Conservation (phyloP, 64 coral and sea anemone genomes). For the Anthopleura sola region DNA sequence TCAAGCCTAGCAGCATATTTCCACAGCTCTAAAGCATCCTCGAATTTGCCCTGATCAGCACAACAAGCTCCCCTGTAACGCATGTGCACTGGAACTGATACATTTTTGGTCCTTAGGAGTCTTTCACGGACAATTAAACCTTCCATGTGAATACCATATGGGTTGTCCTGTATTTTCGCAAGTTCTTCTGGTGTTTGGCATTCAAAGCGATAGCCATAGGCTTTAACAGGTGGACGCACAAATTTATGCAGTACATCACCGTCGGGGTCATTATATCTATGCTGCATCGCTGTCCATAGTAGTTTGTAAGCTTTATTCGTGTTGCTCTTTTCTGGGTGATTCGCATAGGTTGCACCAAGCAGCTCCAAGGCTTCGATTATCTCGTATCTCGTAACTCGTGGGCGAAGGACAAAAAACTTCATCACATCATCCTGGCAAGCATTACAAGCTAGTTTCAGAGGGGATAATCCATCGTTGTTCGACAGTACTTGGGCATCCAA, state of each 20-base stretch:
- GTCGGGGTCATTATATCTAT: constrained; percentile 32
- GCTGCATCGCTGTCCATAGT: constrained; percentile 65
- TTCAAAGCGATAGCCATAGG: constrained; percentile 58
- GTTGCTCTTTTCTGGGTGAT: constrained; percentile 45
- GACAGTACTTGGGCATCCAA: constrained; percentile 3
- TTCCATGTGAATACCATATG: constrained; percentile 54
- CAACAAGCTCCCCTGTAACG: constrained; percentile 49
- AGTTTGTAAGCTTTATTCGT: constrained; percentile 39
- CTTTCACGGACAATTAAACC: constrained; percentile 61
- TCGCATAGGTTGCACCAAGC: constrained; percentile 53
- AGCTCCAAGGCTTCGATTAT: constrained; percentile 60
- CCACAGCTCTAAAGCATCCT: constrained; percentile 46
- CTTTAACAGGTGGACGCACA: constrained; percentile 45
- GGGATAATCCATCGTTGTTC: constrained; percentile 60
- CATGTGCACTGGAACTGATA: constrained; percentile 43
- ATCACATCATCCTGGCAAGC: constrained; percentile 49
- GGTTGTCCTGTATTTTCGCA: constrained; percentile 27
- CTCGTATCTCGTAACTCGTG: constrained; percentile 36
- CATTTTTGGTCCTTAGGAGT: constrained; percentile 37
- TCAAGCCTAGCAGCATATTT: constrained; percentile 57
- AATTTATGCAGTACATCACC: constrained; percentile 52
- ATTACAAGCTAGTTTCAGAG: constrained; percentile 62
- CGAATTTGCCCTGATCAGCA: constrained; percentile 37
- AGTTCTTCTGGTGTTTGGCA: constrained; percentile 58
- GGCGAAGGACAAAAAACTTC: constrained; percentile 52